phyloP scores from a whole-genome alignment of 1,140 invertebrate species.

The Orius insidiosus region DNA sequence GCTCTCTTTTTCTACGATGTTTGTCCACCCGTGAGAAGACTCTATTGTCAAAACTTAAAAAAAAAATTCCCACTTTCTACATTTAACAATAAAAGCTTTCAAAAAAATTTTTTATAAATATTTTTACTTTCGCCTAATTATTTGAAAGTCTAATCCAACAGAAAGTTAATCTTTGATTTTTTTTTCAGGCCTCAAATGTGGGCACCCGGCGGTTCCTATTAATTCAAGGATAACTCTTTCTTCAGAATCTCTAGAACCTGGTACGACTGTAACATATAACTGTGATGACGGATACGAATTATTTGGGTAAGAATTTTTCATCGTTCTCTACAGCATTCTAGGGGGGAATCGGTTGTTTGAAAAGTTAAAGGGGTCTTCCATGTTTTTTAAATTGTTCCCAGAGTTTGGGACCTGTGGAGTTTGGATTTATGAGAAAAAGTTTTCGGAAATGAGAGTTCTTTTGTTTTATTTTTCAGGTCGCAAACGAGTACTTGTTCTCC shows the following conservation, averaged over 20 bases:
- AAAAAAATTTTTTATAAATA: no score
- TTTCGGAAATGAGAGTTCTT: not conserved
- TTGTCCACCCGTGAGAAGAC: no score
- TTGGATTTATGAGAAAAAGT: not conserved
- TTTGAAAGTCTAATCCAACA: no score
- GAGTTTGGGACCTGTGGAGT: not conserved
- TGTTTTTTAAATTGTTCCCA: not conserved
- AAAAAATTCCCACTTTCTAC: no score
- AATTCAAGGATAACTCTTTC: slow-evolving; percentile 50
- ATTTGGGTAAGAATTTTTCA: slow-evolving; percentile 33
- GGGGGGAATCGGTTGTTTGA: no score
- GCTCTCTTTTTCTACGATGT: no score
- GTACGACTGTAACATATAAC: slow-evolving; percentile 51
- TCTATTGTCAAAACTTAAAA: no score
- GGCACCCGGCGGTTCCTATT: slow-evolving; percentile 63
- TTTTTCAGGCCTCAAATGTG: slow-evolving; percentile 39
- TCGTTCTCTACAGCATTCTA: no score
- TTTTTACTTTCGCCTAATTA: no score
- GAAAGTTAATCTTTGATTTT: no score
- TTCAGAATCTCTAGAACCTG: slow-evolving; percentile 29
- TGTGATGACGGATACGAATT: slow-evolving; percentile 69
- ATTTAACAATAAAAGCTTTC: no score
- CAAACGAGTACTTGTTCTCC: slow-evolving; percentile 44
- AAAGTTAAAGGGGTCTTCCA: not conserved
- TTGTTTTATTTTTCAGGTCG: slow-evolving; percentile 29